Evolutionary conservation across 2,888 invertebrate genomes (phyloP).

Genomic region (Nemurella pictetii): DNA sequence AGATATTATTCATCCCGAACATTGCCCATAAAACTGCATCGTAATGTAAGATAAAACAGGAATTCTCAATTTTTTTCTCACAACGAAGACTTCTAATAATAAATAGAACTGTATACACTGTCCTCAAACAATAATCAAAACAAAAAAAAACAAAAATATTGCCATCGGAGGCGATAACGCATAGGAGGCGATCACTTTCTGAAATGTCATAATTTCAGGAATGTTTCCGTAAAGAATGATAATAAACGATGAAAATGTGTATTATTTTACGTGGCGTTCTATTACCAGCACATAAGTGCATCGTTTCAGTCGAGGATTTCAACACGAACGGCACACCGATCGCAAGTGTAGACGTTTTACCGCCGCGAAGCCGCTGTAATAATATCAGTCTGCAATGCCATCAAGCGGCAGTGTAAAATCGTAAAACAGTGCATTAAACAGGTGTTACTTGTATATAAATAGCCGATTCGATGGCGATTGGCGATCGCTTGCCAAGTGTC

Average conservation of each 20-base stretch:
- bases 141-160: background rate
- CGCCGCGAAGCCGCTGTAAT: background rate
- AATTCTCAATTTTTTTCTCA: background rate
- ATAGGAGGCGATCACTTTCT: no score
- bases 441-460: background rate
- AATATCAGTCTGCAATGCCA: background rate
- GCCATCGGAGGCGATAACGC: no score
- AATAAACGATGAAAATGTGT: no score
- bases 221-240: no score
- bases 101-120: background rate
- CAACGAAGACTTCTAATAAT: background rate
- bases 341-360: background rate
- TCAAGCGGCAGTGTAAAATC: background rate
- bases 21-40: background rate
- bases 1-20: background rate
- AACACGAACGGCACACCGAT: no score
- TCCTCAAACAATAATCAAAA: background rate
- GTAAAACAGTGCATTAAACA: constrained; percentile 9
- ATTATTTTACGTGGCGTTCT: no score
- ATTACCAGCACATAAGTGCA: no score
- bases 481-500: background rate
- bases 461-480: background rate
- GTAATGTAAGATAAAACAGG: background rate
- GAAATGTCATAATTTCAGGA: no score
- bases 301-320: no score